Conservation (phyloP, 2,888 invertebrate genomes). For the Augochlorella aurata region DNA sequence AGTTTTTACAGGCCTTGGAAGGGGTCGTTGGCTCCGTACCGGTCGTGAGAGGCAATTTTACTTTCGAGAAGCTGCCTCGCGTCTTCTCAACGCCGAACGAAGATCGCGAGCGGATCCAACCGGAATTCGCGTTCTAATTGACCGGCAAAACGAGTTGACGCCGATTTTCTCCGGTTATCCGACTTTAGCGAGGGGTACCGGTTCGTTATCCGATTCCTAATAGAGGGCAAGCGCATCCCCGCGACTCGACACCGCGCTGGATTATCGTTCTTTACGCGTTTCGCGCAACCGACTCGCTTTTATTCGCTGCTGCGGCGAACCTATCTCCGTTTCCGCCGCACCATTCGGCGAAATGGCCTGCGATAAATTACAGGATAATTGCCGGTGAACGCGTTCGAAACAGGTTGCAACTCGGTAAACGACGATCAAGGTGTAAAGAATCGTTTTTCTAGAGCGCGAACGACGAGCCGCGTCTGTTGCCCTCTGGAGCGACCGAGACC, state of each 20-base stretch:
- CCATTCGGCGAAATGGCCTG: neutral
- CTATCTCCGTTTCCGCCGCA: constrained; percentile 9
- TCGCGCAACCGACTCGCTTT: neutral
- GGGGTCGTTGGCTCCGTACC: constrained; percentile 57
- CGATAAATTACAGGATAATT: constrained; percentile 23
- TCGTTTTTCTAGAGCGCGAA: constrained; percentile 8
- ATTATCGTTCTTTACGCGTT: constrained; percentile 25
- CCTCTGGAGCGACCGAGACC: neutral
- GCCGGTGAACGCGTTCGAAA: neutral
- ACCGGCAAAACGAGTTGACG: constrained; percentile 1
- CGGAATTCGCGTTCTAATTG: constrained; percentile 29
- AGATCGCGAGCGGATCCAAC: neutral
- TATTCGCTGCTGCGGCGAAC: neutral
- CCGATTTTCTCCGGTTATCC: neutral
- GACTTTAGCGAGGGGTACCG: neutral
- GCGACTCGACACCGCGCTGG: neutral
- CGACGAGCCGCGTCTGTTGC: constrained; percentile 2
- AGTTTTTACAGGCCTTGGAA: constrained; percentile 59
- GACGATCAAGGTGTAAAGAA: constrained; percentile 7
- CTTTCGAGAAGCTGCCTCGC: constrained; percentile 19
- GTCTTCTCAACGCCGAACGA: neutral
- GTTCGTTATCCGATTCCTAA: constrained; percentile 8
- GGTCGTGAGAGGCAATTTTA: constrained; percentile 39
- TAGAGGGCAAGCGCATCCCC: neutral
- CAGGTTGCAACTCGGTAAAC: constrained; percentile 7